Evolutionary conservation across 2,888 invertebrate genomes (phyloP).

Genomic region (Drosophila demipolita): DNA sequence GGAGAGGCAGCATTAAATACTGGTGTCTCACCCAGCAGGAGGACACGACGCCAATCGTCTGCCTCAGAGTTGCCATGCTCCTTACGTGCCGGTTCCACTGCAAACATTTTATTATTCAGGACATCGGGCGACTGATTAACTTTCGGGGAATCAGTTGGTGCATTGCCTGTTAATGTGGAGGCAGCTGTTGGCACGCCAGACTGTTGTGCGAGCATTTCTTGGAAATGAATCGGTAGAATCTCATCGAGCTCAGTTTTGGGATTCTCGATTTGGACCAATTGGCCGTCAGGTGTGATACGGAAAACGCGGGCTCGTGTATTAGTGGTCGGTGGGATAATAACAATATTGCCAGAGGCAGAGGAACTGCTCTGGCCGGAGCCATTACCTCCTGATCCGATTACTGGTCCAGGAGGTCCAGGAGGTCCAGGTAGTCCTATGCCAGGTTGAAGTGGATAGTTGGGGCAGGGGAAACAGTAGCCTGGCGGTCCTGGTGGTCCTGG

Average conservation of each 20-base stretch:
- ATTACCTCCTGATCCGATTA: conserved; percentile 1
- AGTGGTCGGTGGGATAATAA: conserved; percentile 54
- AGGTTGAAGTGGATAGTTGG: conserved; percentile 25
- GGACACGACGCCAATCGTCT: conserved; percentile 69
- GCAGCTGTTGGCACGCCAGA: conserved; percentile 47
- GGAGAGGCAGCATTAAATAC: conserved; percentile 3
- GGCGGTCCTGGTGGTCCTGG: conserved; percentile 73
- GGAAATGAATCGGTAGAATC: conserved; percentile 37
- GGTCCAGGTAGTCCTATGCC: conserved; percentile 13
- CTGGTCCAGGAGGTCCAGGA: conserved; percentile 42
- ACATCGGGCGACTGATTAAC: conserved; percentile 45
- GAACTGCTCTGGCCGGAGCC: conserved; percentile 23
- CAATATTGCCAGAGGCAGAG: conserved; percentile 61
- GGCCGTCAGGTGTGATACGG: conserved; percentile 66
- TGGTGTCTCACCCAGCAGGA: conserved; percentile 65
- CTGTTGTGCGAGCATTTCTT: conserved; percentile 37
- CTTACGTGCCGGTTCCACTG: conserved; percentile 31
- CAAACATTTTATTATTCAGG: conserved; percentile 53
- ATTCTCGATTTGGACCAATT: conserved; percentile 56
- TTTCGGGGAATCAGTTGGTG: conserved; percentile 42
- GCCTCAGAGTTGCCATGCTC: conserved; percentile 58
- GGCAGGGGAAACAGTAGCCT: conserved; percentile 70
- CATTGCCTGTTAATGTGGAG: conserved; percentile 41
- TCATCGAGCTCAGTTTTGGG: conserved; percentile 46
- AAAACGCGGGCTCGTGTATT: conserved; percentile 55